phyloP scores from a whole-genome alignment of 2,888 invertebrate genomes.

The Synergus umbraculus region DNA sequence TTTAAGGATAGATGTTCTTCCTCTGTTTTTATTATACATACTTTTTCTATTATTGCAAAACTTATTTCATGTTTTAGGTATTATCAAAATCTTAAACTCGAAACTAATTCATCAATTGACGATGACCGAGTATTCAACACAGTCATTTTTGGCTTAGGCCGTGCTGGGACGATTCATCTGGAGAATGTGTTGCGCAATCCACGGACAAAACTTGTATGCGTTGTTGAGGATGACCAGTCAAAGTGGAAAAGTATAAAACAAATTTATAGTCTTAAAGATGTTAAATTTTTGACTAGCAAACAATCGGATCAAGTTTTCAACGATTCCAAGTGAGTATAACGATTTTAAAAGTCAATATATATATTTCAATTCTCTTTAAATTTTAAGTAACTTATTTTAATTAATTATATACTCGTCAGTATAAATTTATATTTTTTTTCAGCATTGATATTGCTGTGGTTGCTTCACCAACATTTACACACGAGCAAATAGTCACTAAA shows the following conservation, averaged over 20 bases:
- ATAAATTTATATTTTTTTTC: slow-evolving; percentile 10
- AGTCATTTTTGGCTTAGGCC: slow-evolving; percentile 81
- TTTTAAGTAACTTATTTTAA: too few relatives aligned
- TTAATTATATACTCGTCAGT: too few relatives aligned
- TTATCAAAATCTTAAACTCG: slow-evolving; percentile 74
- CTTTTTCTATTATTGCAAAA: too few relatives aligned
- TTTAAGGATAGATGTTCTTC: too few relatives aligned
- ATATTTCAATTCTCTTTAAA: too few relatives aligned
- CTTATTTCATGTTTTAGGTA: slow-evolving; percentile 71
- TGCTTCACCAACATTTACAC: slow-evolving; percentile 81
- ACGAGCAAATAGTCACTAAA: slow-evolving; percentile 80
- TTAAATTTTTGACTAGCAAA: slow-evolving; percentile 78
- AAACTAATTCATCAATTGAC: slow-evolving; percentile 58
- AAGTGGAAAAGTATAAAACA: slow-evolving; percentile 77
- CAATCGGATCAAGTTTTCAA: slow-evolving; percentile 78
- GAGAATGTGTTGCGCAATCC: slow-evolving; percentile 78
- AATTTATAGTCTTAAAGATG: slow-evolving; percentile 79
- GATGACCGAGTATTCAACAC: slow-evolving; percentile 73
- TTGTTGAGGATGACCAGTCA: slow-evolving; percentile 79
- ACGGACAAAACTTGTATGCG: slow-evolving; percentile 79
- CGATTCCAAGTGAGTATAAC: slow-evolving; percentile 78
- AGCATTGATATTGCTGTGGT: slow-evolving; percentile 80
- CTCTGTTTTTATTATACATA: too few relatives aligned
- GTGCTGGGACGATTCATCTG: slow-evolving; percentile 82
- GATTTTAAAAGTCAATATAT: not conserved